phyloP scores from a whole-genome alignment of 2,113 vertebrate genomes.

The Gulo gulo region DNA sequence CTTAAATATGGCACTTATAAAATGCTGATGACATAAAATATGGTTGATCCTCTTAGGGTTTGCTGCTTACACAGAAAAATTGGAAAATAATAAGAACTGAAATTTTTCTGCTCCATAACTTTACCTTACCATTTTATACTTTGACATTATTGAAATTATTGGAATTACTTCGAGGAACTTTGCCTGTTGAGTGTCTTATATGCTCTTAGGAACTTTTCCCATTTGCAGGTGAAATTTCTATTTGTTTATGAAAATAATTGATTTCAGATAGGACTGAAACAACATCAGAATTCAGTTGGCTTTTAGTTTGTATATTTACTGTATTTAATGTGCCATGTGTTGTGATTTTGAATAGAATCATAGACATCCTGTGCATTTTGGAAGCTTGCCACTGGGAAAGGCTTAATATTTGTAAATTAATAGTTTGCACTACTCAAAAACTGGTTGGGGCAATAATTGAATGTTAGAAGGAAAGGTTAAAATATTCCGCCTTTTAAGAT shows the following conservation, averaged over 20 bases:
- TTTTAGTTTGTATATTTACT: conserved; percentile 73
- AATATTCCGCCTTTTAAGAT: conserved; percentile 68
- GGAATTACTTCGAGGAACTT: conserved; percentile 79
- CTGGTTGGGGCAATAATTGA: conserved; percentile 66
- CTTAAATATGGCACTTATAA: conserved; percentile 89
- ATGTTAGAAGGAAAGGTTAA: conserved; percentile 64
- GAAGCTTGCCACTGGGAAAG: conserved; percentile 69
- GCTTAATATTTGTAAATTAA: conserved; percentile 77
- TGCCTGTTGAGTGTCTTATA: conserved; percentile 77
- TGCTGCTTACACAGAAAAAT: conserved; percentile 87
- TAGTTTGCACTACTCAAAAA: conserved; percentile 70
- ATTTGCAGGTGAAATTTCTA: conserved; percentile 66
- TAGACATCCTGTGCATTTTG: conserved; percentile 76
- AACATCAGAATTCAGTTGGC: conserved; percentile 63
- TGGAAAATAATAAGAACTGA: conserved; percentile 85
- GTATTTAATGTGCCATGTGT: conserved; percentile 66
- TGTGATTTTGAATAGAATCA: conserved; percentile 75
- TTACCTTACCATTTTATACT: conserved; percentile 82
- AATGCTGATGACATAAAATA: conserved; percentile 90
- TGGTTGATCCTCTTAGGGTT: conserved; percentile 88
- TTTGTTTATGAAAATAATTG: conserved; percentile 72
- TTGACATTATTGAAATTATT: conserved; percentile 81
- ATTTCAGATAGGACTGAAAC: conserved; percentile 71
- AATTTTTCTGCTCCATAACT: conserved; percentile 82
- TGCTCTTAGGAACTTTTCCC: conserved; percentile 76